Base-by-base conservation (phyloP, 30 jellyfish, hydroid and myxozoan genomes). In the Phacellophora camtschatica region DNA sequence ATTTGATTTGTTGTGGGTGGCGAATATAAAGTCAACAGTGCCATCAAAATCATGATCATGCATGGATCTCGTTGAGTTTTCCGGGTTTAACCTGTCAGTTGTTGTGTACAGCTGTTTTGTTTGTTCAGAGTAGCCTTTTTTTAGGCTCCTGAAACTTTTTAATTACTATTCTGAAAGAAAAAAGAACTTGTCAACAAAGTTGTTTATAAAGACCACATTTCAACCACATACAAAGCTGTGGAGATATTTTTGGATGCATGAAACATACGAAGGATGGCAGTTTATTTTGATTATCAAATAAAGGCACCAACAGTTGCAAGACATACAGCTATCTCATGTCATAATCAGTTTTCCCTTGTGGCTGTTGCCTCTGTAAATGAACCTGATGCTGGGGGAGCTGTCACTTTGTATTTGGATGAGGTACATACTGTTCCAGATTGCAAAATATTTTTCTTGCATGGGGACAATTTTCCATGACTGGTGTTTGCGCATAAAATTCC, bases 401-500 rank as follows among this genome's bases (percentile, higher is more conserved):
- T 93, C 5, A 58, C 96, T 19, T 66, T 93, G 37, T 81, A 93
- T 64, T 65, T 93, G 32, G 99, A 93, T 81, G 99, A 93, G 99
- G 99, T 93, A 74, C 12, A 3, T 66, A 24, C 16, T n/a, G 5
- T 5, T 27, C 22, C 42, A n/a, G 22, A 19, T 30, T 22, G 23
- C 10, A n/a, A 61, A 31, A 9, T 62, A 84, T 20, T 9, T 31
- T 30, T 58, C 29, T 31, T 7, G 20, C 1, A 20, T 2, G 0
- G 63, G 10, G 36, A 11, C 33, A 48, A 7, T 27, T 5, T 24
- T 5, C 55, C 10, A 19, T 71, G 42, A n/a, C 13, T 7, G 19
- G 2, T 2, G 11, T 32, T 71, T 46, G 46, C 77, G 19, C 25
- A 4, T 28, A 66, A 25, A 5, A 25, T 20, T n/a, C n/a, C n/a